Base-by-base conservation (phyloP, 2,797 vertebrate species). In the Tapirus indicus region DNA sequence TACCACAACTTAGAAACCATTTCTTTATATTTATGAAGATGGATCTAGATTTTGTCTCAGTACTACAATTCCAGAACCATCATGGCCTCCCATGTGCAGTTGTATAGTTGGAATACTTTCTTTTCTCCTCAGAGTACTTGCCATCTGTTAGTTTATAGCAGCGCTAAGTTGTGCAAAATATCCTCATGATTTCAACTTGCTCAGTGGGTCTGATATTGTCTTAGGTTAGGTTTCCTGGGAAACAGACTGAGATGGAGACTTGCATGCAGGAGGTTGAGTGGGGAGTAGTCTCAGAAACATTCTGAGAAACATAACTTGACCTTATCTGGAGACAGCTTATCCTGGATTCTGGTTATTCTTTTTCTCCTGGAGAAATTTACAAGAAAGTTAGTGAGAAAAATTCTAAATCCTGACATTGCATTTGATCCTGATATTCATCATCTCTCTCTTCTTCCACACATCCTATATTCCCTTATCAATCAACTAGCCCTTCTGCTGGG, bases 211-310 rank as follows among this genome's bases (percentile, higher is more conserved):
- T 64, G 54, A 52, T 75, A 89, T 35, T 32, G 1, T 89, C 41
- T 84, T 93, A 54, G 54, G n/a, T 77, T 74, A 78, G 35, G 29
- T 64, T 72, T 79, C n/a, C 84, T 56, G 83, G 38, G 47, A 95
- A 92, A 86, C 10, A 86, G 56, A 91, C 56, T 47, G 20, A 82
- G 49, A 58, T 49, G 25, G 49, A 92, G 68, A 82, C 92, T 75
- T 88, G 13, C 69, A 88, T 75, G 16, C 6, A 75, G 49, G 58
- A 54, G n/a, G 9, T 54, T 88, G 52, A 77, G 52, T 35, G 62
- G 52, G n/a, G n/a, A 17, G 11, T 66, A 69, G 32, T 83, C 60
- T 86, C 35, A 86, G 79, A 69, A 94, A 68, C 49, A n/a, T 54
- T 71, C 41, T 69, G 64, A 93, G 72, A 78, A 86, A 68, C 38